Evolutionary conservation across 2,888 invertebrate genomes (phyloP).

Genomic region (Osmoderma eremita): DNA sequence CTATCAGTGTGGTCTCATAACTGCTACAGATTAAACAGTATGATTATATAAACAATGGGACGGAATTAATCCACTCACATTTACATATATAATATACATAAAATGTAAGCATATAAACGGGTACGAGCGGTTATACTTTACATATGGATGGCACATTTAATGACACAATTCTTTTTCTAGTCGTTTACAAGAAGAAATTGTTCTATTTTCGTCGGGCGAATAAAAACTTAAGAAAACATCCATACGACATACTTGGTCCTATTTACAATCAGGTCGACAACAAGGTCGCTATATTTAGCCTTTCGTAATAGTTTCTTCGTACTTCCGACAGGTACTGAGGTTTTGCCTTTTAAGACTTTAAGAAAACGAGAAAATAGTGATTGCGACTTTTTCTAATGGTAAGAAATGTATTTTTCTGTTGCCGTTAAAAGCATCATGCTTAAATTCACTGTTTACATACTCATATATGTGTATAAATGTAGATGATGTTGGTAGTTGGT

Average conservation of each 20-base stretch:
- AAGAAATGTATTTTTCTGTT: no score
- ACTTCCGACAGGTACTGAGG: not conserved
- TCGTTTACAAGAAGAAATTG: slow-evolving; percentile 5
- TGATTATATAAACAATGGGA: no score
- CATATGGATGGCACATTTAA: not conserved
- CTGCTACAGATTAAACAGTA: no score
- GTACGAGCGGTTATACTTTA: not conserved
- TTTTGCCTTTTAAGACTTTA: slow-evolving; percentile 16
- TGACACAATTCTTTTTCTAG: not conserved
- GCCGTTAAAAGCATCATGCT: no score
- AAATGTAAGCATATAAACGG: no score
- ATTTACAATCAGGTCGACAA: slow-evolving; percentile 21
- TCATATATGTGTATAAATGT: no score
- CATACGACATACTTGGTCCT: slow-evolving; percentile 14
- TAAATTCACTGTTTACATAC: no score
- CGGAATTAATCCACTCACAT: no score
- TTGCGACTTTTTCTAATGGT: not conserved
- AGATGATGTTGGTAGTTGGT: no score
- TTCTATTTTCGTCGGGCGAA: not conserved
- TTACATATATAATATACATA: no score
- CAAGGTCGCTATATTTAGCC: slow-evolving; percentile 28
- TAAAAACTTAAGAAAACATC: not conserved
- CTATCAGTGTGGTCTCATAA: no score
- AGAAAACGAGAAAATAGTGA: slow-evolving; percentile 22
- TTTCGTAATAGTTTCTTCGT: slow-evolving; percentile 19